Evolutionary conservation across 64 coral and sea anemone species (phyloP).

Genomic region (Acropora yongei): DNA sequence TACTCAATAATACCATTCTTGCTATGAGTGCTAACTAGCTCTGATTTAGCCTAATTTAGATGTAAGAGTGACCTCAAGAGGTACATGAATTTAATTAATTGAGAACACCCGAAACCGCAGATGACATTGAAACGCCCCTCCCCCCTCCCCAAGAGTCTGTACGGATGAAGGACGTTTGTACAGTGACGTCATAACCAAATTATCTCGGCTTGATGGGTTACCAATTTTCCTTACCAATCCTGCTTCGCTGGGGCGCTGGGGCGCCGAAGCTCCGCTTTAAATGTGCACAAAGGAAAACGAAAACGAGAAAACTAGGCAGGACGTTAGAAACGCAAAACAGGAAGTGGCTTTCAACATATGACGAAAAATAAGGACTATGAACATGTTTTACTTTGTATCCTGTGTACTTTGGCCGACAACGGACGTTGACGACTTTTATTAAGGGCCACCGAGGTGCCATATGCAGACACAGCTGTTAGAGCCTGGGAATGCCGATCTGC

Average conservation of each 20-base stretch:
- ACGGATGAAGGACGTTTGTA: too few species aligned
- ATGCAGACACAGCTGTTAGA: constrained; percentile 80
- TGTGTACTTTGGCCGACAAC: constrained; percentile 66
- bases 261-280: not conserved
- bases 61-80: too few species aligned
- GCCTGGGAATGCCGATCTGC: constrained; percentile 57
- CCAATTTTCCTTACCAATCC: too few species aligned
- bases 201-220: too few species aligned
- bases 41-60: too few species aligned
- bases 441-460: constrained; percentile 86
- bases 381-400: constrained; percentile 42
- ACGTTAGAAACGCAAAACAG: not conserved
- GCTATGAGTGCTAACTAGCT: too few species aligned
- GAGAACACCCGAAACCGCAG: too few species aligned
- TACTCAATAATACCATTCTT: too few species aligned
- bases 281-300: not conserved
- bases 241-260: not conserved
- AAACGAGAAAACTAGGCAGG: not conserved
- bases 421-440: constrained; percentile 76
- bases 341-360: not conserved
- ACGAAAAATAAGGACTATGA: not conserved
- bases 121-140: too few species aligned
- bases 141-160: too few species aligned
- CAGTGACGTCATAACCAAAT: too few species aligned
- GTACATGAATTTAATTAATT: too few species aligned